Conservation (phyloP, 2,888 invertebrate genomes). For the Ophion obscuratus region DNA sequence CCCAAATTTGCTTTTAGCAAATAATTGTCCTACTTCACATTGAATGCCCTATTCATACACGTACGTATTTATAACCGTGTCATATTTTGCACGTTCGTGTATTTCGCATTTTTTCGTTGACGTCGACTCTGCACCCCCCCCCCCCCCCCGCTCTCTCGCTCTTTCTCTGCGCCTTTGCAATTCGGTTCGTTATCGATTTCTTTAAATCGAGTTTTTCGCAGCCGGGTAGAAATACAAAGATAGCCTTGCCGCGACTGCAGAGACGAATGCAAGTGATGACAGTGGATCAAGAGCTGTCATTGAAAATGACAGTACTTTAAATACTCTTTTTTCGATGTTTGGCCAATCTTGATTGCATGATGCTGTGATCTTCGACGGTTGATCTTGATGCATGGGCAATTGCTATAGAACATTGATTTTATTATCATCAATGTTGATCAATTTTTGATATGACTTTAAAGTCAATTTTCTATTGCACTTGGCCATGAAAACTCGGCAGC, state of each 20-base stretch:
- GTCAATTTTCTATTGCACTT: neutral
- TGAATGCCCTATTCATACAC: neutral
- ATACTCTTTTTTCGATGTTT: too few species aligned
- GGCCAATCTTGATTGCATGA: neutral
- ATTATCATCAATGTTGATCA: too few species aligned
- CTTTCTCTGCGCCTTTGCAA: constrained; percentile 5
- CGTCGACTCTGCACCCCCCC: neutral
- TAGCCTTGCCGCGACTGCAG: constrained; percentile 6
- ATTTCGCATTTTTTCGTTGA: neutral
- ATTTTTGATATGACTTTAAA: neutral
- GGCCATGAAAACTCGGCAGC: neutral
- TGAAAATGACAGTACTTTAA: too few species aligned
- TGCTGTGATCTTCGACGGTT: too few species aligned
- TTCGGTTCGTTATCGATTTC: constrained; percentile 59
- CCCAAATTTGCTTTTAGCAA: neutral
- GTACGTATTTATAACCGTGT: neutral
- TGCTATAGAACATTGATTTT: too few species aligned
- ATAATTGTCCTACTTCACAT: neutral
- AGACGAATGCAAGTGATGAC: constrained; percentile 1
- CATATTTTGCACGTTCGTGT: neutral
- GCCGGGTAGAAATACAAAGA: constrained; percentile 39
- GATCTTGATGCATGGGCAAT: too few species aligned
- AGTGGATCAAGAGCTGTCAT: too few species aligned
- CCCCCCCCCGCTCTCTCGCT: neutral
- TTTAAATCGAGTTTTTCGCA: constrained; percentile 48